Base-by-base conservation (phyloP, 1,140 invertebrate genomes). In the Magallana gigas region DNA sequence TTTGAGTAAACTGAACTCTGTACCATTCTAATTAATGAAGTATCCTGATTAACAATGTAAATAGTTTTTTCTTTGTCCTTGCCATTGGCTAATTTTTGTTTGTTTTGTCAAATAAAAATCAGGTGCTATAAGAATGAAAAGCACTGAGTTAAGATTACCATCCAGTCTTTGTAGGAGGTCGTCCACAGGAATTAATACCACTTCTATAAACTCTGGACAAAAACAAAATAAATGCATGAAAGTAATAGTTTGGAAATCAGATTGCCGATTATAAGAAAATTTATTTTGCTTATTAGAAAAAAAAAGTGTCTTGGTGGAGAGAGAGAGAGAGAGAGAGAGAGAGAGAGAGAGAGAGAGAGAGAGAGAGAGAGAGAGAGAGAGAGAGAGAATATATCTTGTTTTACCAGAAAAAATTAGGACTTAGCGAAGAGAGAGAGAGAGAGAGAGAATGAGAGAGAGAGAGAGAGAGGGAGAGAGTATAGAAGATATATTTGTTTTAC, bases 141-240 rank as follows among this genome's bases (percentile, higher is more conserved):
- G 36, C 0, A 2, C 36, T 48, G 36, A 4, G 36, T 48, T 48
- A 48, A 3, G 36, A 29, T 76, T 29, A 76, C 68, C 68, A 29
- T 76, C 68, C 7, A 76, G 68, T 76, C 68, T 48, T 29, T 76
- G 8, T 0, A 76, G 23, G 14, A 76, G 68, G 68, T 36, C 68
- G 9, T 76, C 68, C 8, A 76, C 11, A 12, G 68, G 68, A 29
- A 76, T 29, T 11, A 36, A 36, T 29, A 76, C 68, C 23, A 76
- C 68, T 76, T 76, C 68, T 76, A 76, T 76, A 76, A 76, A 76
- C 68, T 76, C 68, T 76, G 23, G 11, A 76, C 12, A 29, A 14
- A 76, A 68, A 8, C 23, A 64, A n/a, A 18, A n/a, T 18, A 64
- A 64, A 18, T 18, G 11, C 16, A 64, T 64, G 60, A 64, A 64